Conservation (phyloP, 2,113 vertebrate species). For the Oncorhynchus kisutch region DNA sequence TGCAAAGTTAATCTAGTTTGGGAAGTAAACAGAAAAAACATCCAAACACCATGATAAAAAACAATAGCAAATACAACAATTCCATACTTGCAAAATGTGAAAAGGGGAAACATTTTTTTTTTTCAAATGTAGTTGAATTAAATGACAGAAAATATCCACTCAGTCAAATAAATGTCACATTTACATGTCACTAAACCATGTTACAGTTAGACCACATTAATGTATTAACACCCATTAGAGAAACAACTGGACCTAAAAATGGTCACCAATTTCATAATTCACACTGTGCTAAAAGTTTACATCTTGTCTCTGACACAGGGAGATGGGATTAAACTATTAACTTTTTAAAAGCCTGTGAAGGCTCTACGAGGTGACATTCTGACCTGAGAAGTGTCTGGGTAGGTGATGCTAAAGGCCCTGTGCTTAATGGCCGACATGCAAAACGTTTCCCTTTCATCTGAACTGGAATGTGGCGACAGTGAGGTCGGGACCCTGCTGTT, state of each 20-base stretch:
- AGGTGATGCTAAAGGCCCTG: slow-evolving; percentile 6
- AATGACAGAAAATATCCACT: no score
- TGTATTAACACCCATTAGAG: background rate
- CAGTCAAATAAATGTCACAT: background rate
- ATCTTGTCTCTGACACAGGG: background rate
- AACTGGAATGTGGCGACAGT: background rate
- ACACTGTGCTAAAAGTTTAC: background rate
- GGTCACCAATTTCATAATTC: background rate
- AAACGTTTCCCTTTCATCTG: slow-evolving; percentile 16
- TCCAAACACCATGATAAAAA: no score
- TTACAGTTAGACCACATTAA: background rate
- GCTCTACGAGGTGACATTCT: slow-evolving; percentile 9
- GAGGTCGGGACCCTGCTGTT: slow-evolving; percentile 29
- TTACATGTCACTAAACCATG: background rate
- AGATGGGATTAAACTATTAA: background rate
- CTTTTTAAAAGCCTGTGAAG: slow-evolving; percentile 29
- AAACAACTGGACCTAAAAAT: background rate
- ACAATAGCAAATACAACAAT: no score
- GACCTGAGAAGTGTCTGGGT: slow-evolving; percentile 18
- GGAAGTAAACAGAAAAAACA: no score
- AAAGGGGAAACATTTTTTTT: background rate
- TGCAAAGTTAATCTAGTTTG: no score
- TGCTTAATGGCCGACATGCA: slow-evolving; percentile 19
- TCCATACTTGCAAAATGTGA: background rate
- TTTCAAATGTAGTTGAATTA: no score